Percentiles rank a stretch among this genome's conserved stretches.
phyloP scores from a whole-genome alignment of 1,140 invertebrate genomes.

The Calliphora vicina region DNA sequence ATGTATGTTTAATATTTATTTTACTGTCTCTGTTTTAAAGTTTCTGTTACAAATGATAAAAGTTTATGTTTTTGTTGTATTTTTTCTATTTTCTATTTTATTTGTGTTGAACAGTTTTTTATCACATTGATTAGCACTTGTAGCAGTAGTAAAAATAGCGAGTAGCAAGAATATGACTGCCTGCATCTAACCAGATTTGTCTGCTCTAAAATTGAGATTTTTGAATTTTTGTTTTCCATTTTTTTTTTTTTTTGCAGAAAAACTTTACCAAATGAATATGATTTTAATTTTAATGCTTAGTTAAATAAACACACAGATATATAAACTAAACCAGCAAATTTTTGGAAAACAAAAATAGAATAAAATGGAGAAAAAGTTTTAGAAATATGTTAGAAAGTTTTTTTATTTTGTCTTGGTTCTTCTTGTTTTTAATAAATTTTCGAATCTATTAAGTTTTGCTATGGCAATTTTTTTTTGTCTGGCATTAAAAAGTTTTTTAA shows the following conservation, averaged over 20 bases:
- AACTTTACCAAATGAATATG: background rate
- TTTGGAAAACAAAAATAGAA: background rate
- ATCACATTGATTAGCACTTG: background rate
- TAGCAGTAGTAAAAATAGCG: background rate
- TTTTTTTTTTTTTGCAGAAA: no score
- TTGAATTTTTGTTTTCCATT: no score
- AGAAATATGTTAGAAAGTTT: no score
- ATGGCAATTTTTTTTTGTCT: no score
- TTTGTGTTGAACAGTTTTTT: background rate
- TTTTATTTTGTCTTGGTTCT: background rate
- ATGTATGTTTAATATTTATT: background rate
- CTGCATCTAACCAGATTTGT: no score
- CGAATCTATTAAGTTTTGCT: no score
- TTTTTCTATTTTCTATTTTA: background rate
- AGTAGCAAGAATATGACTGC: no score
- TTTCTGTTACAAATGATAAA: slow-evolving; percentile 4
- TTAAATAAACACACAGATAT: background rate
- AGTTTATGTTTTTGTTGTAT: background rate
- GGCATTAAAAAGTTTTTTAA: no score
- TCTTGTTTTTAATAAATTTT: no score
- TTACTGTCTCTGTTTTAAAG: background rate
- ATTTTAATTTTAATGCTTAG: background rate
- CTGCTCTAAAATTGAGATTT: no score
- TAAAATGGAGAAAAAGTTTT: no score
- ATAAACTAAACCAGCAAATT: background rate